Conservation (phyloP, 37 sponge, comb jelly and placozoan species). For the Lycopodina hypogea region DNA sequence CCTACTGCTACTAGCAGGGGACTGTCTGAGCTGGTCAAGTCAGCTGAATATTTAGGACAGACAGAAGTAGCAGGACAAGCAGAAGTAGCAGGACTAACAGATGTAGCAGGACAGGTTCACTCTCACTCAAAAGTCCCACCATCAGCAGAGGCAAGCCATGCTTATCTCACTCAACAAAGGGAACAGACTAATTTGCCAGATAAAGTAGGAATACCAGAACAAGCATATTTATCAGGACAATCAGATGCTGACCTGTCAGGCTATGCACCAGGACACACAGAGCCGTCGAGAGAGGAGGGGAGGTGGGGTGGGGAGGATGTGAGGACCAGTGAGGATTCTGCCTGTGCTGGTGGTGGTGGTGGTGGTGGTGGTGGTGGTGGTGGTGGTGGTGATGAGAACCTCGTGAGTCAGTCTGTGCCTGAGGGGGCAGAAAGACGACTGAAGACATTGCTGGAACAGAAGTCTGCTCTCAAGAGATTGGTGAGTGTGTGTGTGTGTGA, state of each 20-base stretch:
- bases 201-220: too few species aligned
- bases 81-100: neutral
- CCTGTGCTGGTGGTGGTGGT: neutral
- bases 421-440: conserved; percentile 23
- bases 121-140: too few species aligned
- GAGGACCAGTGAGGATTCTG: neutral
- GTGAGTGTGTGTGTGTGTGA: too few species aligned
- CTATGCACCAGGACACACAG: neutral
- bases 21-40: neutral
- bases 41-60: neutral
- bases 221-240: too few species aligned
- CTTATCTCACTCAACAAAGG: too few species aligned
- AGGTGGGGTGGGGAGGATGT: conserved; percentile 12
- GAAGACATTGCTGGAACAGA: conserved; percentile 3
- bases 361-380: neutral
- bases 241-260: too few species aligned
- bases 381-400: neutral
- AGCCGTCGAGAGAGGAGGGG: neutral
- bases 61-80: neutral
- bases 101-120: too few species aligned
- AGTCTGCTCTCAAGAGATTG: conserved; percentile 20
- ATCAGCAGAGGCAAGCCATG: too few species aligned
- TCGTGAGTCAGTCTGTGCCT: conserved; percentile 3
- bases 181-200: too few species aligned
- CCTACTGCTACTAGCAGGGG: neutral